These are phyloP conservation scores for Sarcophaga caerulescens DNA, from an alignment of 2,888 invertebrate genomes.

Conservation along the genomic window DNA sequence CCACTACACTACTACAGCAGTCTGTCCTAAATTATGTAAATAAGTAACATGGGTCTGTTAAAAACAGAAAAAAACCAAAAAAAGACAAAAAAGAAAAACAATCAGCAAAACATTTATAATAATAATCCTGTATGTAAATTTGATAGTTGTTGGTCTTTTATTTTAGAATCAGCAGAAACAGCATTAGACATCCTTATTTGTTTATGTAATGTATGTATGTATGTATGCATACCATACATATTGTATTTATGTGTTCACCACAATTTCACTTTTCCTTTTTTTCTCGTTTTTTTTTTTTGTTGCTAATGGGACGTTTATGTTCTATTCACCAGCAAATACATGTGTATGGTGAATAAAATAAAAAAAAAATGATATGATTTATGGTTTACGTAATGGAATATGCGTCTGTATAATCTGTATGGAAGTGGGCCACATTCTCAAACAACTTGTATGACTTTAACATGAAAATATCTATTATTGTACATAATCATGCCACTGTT, in stretches of 20 bases:
- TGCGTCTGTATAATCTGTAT: background rate
- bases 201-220: background rate
- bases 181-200: background rate
- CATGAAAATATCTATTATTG: background rate
- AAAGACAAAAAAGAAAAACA: conserved; percentile 1
- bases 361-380: background rate
- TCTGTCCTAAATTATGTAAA: background rate
- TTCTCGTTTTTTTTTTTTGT: background rate
- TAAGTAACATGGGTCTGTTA: conserved; percentile 41
- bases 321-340: background rate
- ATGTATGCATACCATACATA: background rate
- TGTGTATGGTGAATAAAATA: background rate
- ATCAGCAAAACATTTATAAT: conserved; percentile 52
- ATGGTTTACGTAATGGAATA: background rate
- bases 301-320: conserved; percentile 1
- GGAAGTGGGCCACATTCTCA: background rate
- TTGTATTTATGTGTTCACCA: no score
- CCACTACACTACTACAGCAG: no score
- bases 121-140: conserved; percentile 56
- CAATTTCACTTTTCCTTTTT: no score
- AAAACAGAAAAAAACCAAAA: background rate
- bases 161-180: background rate
- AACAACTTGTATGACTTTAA: background rate
- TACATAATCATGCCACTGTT: conserved; percentile 14
- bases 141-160: conserved; percentile 53